Percentiles rank a stretch among this genome's conserved stretches.
Evolutionary conservation across 2,797 vertebrate species (phyloP).

Genomic region (Gobio occitaniae): DNA sequence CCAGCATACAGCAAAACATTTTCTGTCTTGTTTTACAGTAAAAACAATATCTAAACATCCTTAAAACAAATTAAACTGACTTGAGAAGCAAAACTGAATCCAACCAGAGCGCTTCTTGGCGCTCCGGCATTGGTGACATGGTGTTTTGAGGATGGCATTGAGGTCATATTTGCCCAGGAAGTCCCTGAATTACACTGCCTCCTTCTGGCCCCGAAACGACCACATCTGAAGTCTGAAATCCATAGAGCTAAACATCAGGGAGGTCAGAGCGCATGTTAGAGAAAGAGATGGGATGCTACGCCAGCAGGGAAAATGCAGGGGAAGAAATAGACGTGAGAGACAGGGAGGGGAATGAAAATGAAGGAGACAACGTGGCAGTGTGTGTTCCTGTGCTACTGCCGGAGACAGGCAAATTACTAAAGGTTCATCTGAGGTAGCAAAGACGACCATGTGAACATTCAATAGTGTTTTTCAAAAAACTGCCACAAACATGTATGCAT

Average conservation of each 20-base stretch:
- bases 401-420: conserved; percentile 60
- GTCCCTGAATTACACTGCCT: conserved; percentile 62
- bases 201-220: conserved; percentile 63
- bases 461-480: not conserved
- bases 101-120: conserved; percentile 17
- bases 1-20: not conserved
- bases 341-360: conserved; percentile 61
- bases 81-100: not conserved
- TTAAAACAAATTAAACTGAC: not conserved
- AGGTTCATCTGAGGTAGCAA: conserved; percentile 73
- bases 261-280: conserved; percentile 40
- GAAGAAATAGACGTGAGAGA: conserved; percentile 45
- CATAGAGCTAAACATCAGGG: conserved; percentile 26
- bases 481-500: no score
- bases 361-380: conserved; percentile 81
- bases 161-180: conserved; percentile 65
- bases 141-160: conserved; percentile 71
- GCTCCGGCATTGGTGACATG: conserved; percentile 52
- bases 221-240: conserved; percentile 63
- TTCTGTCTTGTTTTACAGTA: not conserved
- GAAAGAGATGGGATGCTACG: conserved; percentile 20
- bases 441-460: conserved; percentile 55
- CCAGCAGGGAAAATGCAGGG: conserved; percentile 30
- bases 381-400: conserved; percentile 64
- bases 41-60: not conserved